Evolutionary conservation across 2,113 vertebrate species (phyloP).

Genomic region (Argyrosomus japonicus): DNA sequence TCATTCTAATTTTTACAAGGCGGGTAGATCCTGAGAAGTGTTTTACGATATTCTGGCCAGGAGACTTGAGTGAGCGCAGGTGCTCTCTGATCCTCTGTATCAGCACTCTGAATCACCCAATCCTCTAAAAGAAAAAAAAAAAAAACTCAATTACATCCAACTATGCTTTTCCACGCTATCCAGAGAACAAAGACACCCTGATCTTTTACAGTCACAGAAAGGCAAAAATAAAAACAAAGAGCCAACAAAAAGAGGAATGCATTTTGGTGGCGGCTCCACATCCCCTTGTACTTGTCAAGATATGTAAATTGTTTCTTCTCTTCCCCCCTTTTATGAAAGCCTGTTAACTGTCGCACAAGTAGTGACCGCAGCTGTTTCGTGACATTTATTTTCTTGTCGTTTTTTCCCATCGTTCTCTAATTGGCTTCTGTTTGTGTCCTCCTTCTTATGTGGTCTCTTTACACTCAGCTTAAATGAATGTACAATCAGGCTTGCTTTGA

Average conservation of each 20-base stretch:
- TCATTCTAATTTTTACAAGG: constrained; percentile 11
- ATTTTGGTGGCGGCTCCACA: constrained; percentile 63
- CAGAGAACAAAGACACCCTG: constrained; percentile 72
- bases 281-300: constrained; percentile 77
- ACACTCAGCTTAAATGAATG: constrained; percentile 71
- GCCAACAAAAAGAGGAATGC: constrained; percentile 63
- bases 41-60: constrained; percentile 21
- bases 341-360: constrained; percentile 76
- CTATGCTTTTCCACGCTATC: constrained; percentile 52
- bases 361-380: constrained; percentile 78
- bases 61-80: constrained; percentile 43
- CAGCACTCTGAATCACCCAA: constrained; percentile 19
- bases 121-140: neutral
- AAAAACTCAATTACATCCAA: constrained; percentile 48
- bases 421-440: constrained; percentile 77
- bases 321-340: constrained; percentile 73
- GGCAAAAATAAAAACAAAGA: constrained; percentile 61
- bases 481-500: constrained; percentile 45
- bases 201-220: constrained; percentile 71
- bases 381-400: constrained; percentile 77
- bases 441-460: constrained; percentile 82
- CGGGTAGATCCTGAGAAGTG: neutral
- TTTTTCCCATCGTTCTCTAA: constrained; percentile 69
- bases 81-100: constrained; percentile 46
- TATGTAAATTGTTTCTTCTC: constrained; percentile 64